phyloP scores from a whole-genome alignment of 2,888 invertebrate species.

The Congeria kusceri region DNA sequence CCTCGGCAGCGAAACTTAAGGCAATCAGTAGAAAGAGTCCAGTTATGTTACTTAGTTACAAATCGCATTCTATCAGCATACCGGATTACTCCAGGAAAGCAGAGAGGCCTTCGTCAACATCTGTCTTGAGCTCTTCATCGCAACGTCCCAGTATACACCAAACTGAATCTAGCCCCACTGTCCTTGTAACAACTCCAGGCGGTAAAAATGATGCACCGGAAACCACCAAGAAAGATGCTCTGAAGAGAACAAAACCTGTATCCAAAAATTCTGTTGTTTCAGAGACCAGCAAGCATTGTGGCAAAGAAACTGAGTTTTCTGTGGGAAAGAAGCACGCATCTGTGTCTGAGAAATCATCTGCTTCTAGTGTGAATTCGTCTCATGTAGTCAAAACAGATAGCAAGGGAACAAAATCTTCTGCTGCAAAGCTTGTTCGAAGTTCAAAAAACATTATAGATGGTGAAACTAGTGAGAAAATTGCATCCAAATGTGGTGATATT shows the following conservation, averaged over 20 bases:
- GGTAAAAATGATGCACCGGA: too few species aligned
- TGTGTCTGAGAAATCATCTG: too few species aligned
- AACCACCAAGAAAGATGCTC: too few species aligned
- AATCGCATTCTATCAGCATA: conserved; percentile 55
- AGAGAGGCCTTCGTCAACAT: conserved; percentile 35
- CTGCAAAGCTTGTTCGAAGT: background rate
- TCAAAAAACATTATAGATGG: background rate
- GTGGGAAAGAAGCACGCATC: too few species aligned
- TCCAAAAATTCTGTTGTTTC: too few species aligned
- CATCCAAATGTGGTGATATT: background rate
- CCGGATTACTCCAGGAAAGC: conserved; percentile 40
- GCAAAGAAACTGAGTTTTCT: too few species aligned
- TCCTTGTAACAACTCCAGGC: conserved; percentile 19
- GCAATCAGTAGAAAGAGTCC: conserved; percentile 56
- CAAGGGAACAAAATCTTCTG: too few species aligned
- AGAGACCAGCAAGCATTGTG: too few species aligned
- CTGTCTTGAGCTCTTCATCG: conserved; percentile 10
- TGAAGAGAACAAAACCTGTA: too few species aligned
- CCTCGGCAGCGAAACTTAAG: conserved; percentile 63
- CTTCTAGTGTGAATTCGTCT: too few species aligned
- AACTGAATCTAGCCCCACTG: conserved; percentile 56
- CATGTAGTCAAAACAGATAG: too few species aligned
- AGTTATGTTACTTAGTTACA: conserved; percentile 56
- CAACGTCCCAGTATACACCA: conserved; percentile 33
- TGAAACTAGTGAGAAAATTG: background rate